Base-by-base conservation (phyloP, 1,140 invertebrate species). In the Calliopsis andreniformis region DNA sequence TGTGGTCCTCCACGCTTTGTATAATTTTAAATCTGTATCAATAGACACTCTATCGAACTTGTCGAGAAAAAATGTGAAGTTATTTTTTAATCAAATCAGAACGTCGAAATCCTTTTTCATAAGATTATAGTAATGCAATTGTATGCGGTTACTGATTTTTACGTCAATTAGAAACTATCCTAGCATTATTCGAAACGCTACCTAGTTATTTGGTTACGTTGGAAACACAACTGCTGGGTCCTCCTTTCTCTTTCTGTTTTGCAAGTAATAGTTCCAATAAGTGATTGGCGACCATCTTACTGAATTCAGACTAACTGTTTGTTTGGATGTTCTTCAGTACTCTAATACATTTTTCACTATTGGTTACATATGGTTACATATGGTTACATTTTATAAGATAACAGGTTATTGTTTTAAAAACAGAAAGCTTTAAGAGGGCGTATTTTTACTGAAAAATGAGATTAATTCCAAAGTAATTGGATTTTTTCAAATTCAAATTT, bases 161-260 rank as follows among this genome's bases (percentile, higher is more conserved):
- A 4, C 18, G 7, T 35, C 30, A 0, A 58, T 6, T 58, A 20
- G 55, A 42, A 25, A 42, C 51, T 51, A 47, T 49, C 28, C 18
- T 49, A 45, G 43, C 16, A 49, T 61, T 61, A n/a, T 69, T 32
- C 53, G 14, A 69, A 59, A 62, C 45, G n/a, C 32, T 20, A 53
- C 18, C 55, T 25, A 28, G 25, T 18, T 76, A 78, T 43, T 79
- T 78, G 30, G n/a, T 45, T 30, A 18, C 43, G 53, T 43, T 25
- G n/a, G 53, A 69, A 69, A 58, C 39, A 28, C 23, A 39, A 28
- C 39, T 23, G 42, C 63, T 20, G 0, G 20, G n/a, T n/a, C 4
- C n/a, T 66, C 58, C 61, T 73, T 80, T 80, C 67, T 73, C 66
- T 59, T 66, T 80, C 30, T 53, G 20, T 72, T 35, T 47, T 42